Base-by-base conservation (phyloP, 2,113 vertebrate genomes). In the Halichoerus grypus region DNA sequence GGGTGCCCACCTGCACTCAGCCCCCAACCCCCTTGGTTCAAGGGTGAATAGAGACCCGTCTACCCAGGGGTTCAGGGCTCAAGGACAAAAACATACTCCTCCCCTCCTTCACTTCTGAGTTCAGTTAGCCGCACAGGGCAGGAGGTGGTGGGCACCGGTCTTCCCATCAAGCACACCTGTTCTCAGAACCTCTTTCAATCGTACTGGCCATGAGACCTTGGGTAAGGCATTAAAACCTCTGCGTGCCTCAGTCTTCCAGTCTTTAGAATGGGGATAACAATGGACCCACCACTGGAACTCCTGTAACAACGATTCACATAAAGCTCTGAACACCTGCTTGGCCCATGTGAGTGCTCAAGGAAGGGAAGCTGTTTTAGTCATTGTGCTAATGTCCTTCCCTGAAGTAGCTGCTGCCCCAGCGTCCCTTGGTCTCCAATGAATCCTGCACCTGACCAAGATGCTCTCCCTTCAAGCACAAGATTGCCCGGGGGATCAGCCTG, bases 401-500 rank as follows among this genome's bases (percentile, higher is more conserved):
- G 5, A 1, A 42, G 51, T 6, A 14, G 19, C 80, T 31, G 24
- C 72, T 7, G 9, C 53, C 69, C 53, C 15, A 1, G 4, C 1
- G 69, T 5, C 28, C 71, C 69, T 51, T 2, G 9, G 18, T 65
- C 51, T 21, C 33, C n/a, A 51, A 19, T 1, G 6, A 79, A 4
- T 7, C 28, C 4, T 55, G 11, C 42, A 6, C 55, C 69, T 19
- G 15, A 7, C n/a, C n/a, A 18, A 53, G 36, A 21, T 3, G 8
- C 14, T 15, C 19, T n/a, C n/a, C 65, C 18, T 26, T 57, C 16
- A n/a, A 28, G 28, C 2, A 7, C 4, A 0, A 4, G 3, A 26
- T 39, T 0, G 26, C 49, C 0, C 0, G 22, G n/a, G 6, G 24
- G 15, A 5, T 6, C 79, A 57, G 31, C 3, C 42, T 7, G 1